Percentiles rank a stretch among this genome's conserved stretches.
These are phyloP conservation scores for Silvanus unidentatus DNA, from an alignment of 2,888 invertebrate species.

Conservation along the genomic window DNA sequence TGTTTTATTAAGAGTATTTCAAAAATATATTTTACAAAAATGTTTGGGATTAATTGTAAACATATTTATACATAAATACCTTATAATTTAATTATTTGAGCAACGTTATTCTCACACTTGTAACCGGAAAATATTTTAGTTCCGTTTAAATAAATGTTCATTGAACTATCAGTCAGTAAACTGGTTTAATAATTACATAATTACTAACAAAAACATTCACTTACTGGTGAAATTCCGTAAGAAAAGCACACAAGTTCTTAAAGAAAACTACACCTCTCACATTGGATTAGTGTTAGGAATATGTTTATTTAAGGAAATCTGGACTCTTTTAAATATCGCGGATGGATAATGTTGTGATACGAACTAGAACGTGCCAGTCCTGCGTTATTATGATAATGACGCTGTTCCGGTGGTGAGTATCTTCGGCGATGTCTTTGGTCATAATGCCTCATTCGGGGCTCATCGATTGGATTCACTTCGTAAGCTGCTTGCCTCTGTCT, in stretches of 20 bases:
- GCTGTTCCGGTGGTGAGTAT: constrained; percentile 47
- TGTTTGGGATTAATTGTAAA: not conserved
- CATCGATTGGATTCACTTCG: constrained; percentile 39
- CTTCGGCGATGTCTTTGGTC: constrained; percentile 45
- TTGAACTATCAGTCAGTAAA: not conserved
- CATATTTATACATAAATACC: constrained; percentile 5
- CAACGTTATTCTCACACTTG: not conserved
- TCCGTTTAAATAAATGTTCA: too few species aligned
- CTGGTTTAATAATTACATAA: not conserved
- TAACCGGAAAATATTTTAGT: too few species aligned
- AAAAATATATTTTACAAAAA: constrained; percentile 3
- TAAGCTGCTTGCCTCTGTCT: constrained; percentile 29
- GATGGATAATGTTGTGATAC: constrained; percentile 60
- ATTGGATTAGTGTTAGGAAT: too few species aligned
- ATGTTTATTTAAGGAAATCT: constrained; percentile 51
- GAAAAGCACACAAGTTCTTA: not conserved
- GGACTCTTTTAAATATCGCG: constrained; percentile 59
- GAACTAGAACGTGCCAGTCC: constrained; percentile 50
- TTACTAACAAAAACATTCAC: too few species aligned
- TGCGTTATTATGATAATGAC: constrained; percentile 34
- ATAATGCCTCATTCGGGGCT: constrained; percentile 43
- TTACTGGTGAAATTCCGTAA: not conserved
- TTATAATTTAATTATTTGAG: not conserved
- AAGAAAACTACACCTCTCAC: too few species aligned
- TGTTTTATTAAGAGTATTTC: not conserved